A percentile compares a stretch with the other conserved stretches of the same genome.
phyloP scores from a whole-genome alignment of 1,140 invertebrate species.

The Brachionus plicatilis region DNA sequence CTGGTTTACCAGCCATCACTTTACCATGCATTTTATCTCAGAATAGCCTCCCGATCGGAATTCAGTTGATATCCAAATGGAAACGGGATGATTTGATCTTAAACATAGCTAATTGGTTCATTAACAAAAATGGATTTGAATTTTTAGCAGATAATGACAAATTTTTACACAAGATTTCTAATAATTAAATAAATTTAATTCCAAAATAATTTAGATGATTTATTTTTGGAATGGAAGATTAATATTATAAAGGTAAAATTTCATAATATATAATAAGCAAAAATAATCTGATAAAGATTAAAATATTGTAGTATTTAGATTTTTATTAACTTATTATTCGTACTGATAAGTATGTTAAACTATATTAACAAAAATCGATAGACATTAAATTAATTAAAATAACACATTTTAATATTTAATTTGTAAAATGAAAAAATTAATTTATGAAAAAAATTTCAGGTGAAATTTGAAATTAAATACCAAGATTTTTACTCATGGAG shows the following conservation, averaged over 20 bases:
- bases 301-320: no score
- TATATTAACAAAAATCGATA: no score
- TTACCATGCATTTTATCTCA: conserved; percentile 74
- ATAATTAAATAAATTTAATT: neutral
- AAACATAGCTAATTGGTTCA: conserved; percentile 72
- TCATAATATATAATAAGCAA: no score
- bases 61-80: conserved; percentile 82
- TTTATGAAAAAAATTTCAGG: neutral
- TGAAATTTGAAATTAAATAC: no score
- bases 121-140: neutral
- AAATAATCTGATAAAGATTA: neutral
- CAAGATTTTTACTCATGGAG: neutral
- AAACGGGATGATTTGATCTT: conserved; percentile 73
- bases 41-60: conserved; percentile 73
- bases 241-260: no score
- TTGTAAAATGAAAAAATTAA: no score
- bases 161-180: neutral
- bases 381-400: no score
- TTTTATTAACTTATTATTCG: no score
- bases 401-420: no score
- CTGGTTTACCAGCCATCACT: conserved; percentile 79
- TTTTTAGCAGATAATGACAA: neutral
- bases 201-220: neutral
- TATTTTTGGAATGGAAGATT: neutral
- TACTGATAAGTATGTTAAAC: no score